phyloP scores from a whole-genome alignment of 2,888 invertebrate genomes.

The Fissipunctia ypsillon region DNA sequence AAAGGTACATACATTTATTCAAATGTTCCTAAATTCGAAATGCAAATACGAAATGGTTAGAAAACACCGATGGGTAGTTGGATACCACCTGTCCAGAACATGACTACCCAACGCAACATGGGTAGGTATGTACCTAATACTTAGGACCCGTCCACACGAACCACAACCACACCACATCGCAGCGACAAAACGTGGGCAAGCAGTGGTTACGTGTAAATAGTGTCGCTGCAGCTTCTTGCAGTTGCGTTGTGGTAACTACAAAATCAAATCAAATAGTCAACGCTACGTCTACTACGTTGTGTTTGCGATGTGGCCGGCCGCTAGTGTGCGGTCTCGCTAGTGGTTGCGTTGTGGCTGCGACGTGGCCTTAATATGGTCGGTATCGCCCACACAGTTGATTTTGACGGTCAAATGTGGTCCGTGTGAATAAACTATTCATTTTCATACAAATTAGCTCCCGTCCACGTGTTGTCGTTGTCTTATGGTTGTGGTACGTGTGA shows the following conservation, averaged over 20 bases:
- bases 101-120: slow-evolving; percentile 18
- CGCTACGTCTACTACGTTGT: no score
- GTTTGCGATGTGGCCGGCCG: no score
- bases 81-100: slow-evolving; percentile 41
- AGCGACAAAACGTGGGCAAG: background rate
- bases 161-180: background rate
- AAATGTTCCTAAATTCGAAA: slow-evolving; percentile 23
- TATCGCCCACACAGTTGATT: no score
- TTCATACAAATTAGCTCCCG: no score
- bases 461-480: no score
- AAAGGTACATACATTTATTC: background rate
- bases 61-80: slow-evolving; percentile 26
- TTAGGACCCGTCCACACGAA: background rate
- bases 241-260: background rate
- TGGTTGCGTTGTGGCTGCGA: no score
- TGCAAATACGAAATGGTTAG: background rate
- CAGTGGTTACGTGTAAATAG: background rate
- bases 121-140: slow-evolving; percentile 5
- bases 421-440: no score
- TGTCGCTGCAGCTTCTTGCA: background rate
- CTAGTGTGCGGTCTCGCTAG: no score
- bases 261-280: no score
- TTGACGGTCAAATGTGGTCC: no score
- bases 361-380: no score
- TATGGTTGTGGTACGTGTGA: no score